Percentiles rank a stretch among this genome's conserved stretches.
These are phyloP conservation scores for Cryptotermes secundus DNA, from an alignment of 1,140 invertebrate species.

Conservation along the genomic window DNA sequence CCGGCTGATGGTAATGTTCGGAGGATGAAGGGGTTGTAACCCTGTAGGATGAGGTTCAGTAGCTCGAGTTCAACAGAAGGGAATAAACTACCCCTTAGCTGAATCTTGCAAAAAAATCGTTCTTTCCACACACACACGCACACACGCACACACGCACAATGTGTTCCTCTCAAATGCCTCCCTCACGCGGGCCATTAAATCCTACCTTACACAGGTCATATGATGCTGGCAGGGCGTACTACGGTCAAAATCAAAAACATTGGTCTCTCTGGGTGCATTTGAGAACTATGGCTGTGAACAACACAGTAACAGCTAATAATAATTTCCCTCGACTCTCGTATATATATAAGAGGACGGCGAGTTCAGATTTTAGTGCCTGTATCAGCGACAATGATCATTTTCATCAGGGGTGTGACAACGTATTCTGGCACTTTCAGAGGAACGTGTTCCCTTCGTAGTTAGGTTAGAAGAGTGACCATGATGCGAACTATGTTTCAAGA, in stretches of 20 bases:
- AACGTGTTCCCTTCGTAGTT: too few species aligned
- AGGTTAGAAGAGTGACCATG: too few species aligned
- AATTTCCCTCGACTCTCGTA: neutral
- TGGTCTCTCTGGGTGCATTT: neutral
- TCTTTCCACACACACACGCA: neutral
- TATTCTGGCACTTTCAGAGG: too few species aligned
- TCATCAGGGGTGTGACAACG: too few species aligned
- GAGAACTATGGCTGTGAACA: neutral
- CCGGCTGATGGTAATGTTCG: neutral
- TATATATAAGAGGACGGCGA: too few species aligned
- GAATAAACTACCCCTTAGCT: conserved; percentile 18
- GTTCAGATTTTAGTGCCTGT: too few species aligned
- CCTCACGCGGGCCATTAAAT: neutral
- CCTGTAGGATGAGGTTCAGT: neutral
- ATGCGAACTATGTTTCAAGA: too few species aligned
- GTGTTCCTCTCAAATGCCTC: conserved; percentile 5
- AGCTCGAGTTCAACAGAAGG: neutral
- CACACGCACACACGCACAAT: neutral
- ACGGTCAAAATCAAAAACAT: neutral
- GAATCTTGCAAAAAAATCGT: neutral
- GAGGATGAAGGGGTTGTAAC: neutral
- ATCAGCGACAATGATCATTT: too few species aligned
- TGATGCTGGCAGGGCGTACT: neutral
- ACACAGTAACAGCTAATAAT: neutral
- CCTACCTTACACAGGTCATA: neutral